phyloP scores from a whole-genome alignment of 2,797 vertebrate genomes.

The Macropus fuliginosus region DNA sequence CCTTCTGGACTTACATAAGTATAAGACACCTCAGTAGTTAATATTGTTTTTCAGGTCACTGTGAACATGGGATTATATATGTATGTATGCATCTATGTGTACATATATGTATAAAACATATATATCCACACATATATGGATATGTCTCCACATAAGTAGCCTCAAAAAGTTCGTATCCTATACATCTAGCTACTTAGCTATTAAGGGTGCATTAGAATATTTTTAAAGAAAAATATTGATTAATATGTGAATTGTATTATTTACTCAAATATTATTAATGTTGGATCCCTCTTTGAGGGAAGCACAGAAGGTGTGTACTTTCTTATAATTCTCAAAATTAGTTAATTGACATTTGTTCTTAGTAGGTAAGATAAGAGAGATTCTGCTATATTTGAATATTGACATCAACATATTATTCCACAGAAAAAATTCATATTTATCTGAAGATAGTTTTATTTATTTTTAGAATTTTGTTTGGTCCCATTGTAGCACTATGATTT shows the following conservation, averaged over 20 bases:
- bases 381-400: conserved; percentile 35
- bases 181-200: conserved; percentile 21
- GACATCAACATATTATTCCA: conserved; percentile 37
- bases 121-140: background rate
- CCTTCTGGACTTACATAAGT: conserved; percentile 56
- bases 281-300: conserved; percentile 44
- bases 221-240: conserved; percentile 61
- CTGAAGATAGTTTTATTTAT: conserved; percentile 40
- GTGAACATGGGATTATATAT: background rate
- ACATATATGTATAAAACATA: background rate
- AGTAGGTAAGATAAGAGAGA: conserved; percentile 11
- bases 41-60: conserved; percentile 17
- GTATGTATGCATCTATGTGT: background rate
- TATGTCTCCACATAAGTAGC: conserved; percentile 21
- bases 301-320: background rate
- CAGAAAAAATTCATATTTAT: conserved; percentile 39
- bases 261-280: background rate
- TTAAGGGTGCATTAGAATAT: conserved; percentile 28
- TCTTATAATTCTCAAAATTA: conserved; percentile 7
- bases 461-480: conserved; percentile 1
- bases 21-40: conserved; percentile 43
- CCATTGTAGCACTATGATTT: background rate
- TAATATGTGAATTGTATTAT: conserved; percentile 27
- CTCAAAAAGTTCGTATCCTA: conserved; percentile 58
- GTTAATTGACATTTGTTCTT: conserved; percentile 23